Percentiles rank a stretch among this genome's conserved stretches.
These are phyloP conservation scores for Burhinus oedicnemus DNA, from an alignment of 2,113 vertebrate genomes.

Conservation along the genomic window DNA sequence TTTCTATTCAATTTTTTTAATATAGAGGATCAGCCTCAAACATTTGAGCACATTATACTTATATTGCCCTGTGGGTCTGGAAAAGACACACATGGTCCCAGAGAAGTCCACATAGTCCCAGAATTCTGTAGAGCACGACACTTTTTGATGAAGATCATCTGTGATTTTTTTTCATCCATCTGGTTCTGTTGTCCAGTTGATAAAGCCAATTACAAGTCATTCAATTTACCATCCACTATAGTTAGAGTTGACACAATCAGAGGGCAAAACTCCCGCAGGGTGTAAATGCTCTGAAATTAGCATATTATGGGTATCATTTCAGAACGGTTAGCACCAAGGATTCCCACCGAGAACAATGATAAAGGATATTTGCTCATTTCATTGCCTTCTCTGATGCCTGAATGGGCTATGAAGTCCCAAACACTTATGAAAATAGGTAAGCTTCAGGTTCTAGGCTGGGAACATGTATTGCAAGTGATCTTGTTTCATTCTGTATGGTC, in stretches of 20 bases:
- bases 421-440: background rate
- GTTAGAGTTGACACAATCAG: background rate
- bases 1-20: background rate
- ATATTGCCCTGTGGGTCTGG: background rate
- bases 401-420: background rate
- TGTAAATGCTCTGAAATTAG: slow-evolving; percentile 22
- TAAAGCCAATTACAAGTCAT: background rate
- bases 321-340: background rate
- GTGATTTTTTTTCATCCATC: background rate
- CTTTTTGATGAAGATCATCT: background rate
- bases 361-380: background rate
- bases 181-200: background rate
- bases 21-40: background rate
- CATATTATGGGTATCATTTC: background rate
- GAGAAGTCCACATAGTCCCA: background rate
- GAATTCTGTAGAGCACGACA: background rate
- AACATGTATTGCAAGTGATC: background rate
- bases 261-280: background rate
- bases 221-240: background rate
- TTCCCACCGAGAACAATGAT: background rate
- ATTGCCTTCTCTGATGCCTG: background rate
- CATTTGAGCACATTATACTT: background rate
- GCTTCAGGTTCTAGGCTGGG: background rate
- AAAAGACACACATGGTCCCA: background rate
- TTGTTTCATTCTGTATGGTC: background rate